Evolutionary conservation across 2,797 vertebrate genomes (phyloP), one percentile per base, ranked within the genome.

Genomic region (Trachurus trachurus): DNA sequence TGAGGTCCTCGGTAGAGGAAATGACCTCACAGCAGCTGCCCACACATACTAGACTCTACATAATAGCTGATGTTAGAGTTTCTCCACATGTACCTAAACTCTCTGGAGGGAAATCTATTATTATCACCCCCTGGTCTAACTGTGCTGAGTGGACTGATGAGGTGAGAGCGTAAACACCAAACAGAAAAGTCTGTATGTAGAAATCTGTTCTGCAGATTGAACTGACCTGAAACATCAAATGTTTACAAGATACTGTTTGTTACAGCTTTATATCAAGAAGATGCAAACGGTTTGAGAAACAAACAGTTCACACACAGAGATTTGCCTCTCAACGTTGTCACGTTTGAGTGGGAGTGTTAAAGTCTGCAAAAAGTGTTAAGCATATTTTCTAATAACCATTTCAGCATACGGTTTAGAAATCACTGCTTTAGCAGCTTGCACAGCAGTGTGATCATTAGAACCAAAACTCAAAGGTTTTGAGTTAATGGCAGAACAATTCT

Each of bases 71-170:
- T 40, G 10, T 68, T 81, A 37, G 22, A 73, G 76, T 57, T 66
- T 31, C 61, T 77, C 73, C 77, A 74, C 70, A 62, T 29, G 71
- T 53, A 81, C 79, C 60, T 39, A 40, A 85, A 68, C 40, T 85
- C 81, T 71, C 78, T 3, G 9, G 52, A 58, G 67, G 47, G 17
- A 74, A 72, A 86, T 88, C 58, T 86, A 84, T 78, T 68, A 86
- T 84, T 77, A 81, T 82, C 75, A 65, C 58, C 71, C 21, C 16
- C 1, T 39, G 70, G 70, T 81, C 73, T 76, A 42, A 76, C 79
- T 52, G 71, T 66, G 58, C 39, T 42, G 73, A 75, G 57, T 4
- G 6, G 63, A 78, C 69, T 67, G 74, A 57, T 22, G 58, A 87
- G 76, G 82, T 85, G 85, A 81, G 69, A 86, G 75, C 47, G 42